A percentile compares a stretch with the other conserved stretches of the same genome.
These are phyloP conservation scores for Candoia aspera DNA, from an alignment of 2,113 vertebrate species.

Conservation along the genomic window DNA sequence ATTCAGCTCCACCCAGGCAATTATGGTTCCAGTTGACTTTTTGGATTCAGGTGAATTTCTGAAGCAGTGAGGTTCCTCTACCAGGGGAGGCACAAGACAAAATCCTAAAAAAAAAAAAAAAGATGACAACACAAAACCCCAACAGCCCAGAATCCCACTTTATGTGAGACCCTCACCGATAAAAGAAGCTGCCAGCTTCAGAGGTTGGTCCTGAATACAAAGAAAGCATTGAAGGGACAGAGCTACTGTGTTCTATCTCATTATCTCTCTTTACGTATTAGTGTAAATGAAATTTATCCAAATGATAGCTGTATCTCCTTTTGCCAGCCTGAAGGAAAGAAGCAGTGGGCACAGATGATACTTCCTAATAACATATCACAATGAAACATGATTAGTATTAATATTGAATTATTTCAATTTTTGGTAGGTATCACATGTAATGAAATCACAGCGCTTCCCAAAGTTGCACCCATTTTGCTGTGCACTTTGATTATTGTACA, in stretches of 20 bases:
- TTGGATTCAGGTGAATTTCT: neutral
- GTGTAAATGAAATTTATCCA: neutral
- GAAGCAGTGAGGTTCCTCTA: neutral
- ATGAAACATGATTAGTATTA: neutral
- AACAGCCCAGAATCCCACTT: neutral
- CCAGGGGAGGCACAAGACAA: neutral
- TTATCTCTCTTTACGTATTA: neutral
- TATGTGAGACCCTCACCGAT: neutral
- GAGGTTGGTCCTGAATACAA: neutral
- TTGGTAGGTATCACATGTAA: neutral
- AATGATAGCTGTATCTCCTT: neutral
- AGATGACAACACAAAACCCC: neutral
- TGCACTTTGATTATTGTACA: neutral
- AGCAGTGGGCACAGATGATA: neutral
- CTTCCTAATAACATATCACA: neutral
- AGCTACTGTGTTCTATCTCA: neutral
- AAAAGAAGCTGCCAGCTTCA: neutral
- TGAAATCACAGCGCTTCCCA: neutral
- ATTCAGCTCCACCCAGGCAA: neutral
- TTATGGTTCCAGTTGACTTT: neutral
- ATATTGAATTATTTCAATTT: neutral
- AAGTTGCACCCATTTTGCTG: neutral
- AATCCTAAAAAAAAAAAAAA: neutral
- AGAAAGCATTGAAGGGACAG: neutral
- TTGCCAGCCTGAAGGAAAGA: neutral